Evolutionary conservation across 2,888 invertebrate genomes (phyloP), one percentile per base, ranked within the genome.

Genomic region (Lasioglossum vierecki): DNA sequence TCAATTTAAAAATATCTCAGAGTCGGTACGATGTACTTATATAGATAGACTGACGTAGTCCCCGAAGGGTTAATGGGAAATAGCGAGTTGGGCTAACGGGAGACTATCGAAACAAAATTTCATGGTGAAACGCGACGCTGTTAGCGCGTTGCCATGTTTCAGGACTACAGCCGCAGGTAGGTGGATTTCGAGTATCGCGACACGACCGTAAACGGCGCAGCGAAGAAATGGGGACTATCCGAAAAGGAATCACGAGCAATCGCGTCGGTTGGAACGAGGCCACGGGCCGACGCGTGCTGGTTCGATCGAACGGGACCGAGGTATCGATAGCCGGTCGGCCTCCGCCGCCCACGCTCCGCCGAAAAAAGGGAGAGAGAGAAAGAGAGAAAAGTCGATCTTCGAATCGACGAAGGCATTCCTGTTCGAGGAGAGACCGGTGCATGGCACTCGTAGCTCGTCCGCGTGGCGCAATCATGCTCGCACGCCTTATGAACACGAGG

Each of bases 401-500:
- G 26, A 35, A 15, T 8, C 22, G 30, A 70, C 39, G 15, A 35
- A 60, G 9, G 9, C 22, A 75, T 82, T 75, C 57, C 46, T n/a
- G 46, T 4, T 35, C 63, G 63, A 6, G 63, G 63, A 63, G 63
- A 63, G 39, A n/a, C n/a, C 44, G 76, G 46, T 83, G 68, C 74
- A 73, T 71, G 85, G 53, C 71, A 75, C 75, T 85, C 78, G 79
- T 74, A 46, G 74, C 82, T 79, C 77, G 70, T 82, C 70, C 76
- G 74, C 76, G 74, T 79, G 79, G 77, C 68, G 76, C 79, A 82
- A 80, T 75, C 63, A 30, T 63, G 68, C 68, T 68, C 39, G 39
- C 63, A 57, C 83, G 72, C 49, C 66, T 79, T 84, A 77, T 74
- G 76, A 68, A 81, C 72, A 75, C 46, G 79, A 44, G 66, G n/a